Base-by-base conservation (phyloP, 2,797 vertebrate genomes). In the Sebastes jordani region DNA sequence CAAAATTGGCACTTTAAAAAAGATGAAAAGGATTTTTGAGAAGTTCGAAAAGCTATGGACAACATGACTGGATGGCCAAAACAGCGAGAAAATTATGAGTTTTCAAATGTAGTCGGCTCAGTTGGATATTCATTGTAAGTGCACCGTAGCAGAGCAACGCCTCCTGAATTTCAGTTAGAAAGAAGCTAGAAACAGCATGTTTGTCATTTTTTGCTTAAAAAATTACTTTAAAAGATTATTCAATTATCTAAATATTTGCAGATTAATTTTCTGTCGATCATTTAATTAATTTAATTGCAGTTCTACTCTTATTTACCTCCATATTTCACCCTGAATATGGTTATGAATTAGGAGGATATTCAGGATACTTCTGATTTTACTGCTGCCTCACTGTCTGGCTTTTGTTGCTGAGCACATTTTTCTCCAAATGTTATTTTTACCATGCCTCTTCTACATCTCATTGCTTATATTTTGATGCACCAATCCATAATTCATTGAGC, bases 401-500 rank as follows among this genome's bases (percentile, higher is more conserved):
- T 75, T 79, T 77, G 23, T 76, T 30, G 11, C 29, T 1, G 5
- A 58, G 22, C 23, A 18, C 29, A 5, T 76, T 78, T 54, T 25
- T 55, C 6, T 78, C n/a, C 7, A 67, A 46, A 65, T 74, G 54
- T 80, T 49, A 49, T 49, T 79, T 52, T 18, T 67, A 32, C 62
- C 7, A 4, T 29, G 1, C 22, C 20, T 36, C 60, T 64, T 79
- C 70, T 7, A 4, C 11, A 69, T 30, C 63, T 77, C 18, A 20
- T 63, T 63, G 38, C 69, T 75, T 55, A 78, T 76, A 69, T 86
- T 87, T 80, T 82, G 62, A 80, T 77, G 60, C 70, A 74, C 13
- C 59, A 72, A 83, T 92, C 76, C 60, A 92, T 93, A 87, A 93
- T 93, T 91, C 62, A 94, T 83, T 36, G 9, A 69, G 46, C 65